Conservation (phyloP, 2,797 vertebrate species). For the Pangasius larnaudii region DNA sequence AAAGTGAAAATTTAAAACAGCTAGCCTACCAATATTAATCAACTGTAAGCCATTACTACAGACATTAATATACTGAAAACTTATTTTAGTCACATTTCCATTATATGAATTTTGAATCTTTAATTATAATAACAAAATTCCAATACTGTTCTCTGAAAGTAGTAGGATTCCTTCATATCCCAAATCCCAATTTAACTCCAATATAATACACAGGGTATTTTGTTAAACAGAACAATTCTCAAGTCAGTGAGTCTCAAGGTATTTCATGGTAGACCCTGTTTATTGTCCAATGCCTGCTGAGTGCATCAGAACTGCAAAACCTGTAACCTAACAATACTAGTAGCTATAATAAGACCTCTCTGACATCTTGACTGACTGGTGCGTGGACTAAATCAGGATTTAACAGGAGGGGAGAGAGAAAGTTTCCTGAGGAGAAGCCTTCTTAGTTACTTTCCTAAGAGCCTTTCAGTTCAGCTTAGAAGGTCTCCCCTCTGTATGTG, state of each 20-base stretch:
- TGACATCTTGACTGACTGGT: neutral
- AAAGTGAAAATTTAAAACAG: neutral
- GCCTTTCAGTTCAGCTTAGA: slow-evolving; percentile 3
- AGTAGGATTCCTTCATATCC: neutral
- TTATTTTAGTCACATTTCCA: neutral
- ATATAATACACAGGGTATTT: neutral
- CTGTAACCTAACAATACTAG: slow-evolving; percentile 1
- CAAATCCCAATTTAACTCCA: neutral
- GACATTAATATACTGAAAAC: neutral
- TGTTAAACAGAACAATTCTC: neutral
- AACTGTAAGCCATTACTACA: neutral
- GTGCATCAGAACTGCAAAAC: neutral
- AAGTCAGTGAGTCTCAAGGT: neutral
- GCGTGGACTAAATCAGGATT: neutral
- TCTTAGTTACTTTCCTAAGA: neutral
- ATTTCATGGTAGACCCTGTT: too few species aligned
- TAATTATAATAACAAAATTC: neutral
- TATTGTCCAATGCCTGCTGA: neutral
- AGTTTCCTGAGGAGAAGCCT: neutral
- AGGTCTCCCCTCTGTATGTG: neutral
- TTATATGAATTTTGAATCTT: neutral
- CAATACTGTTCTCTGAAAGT: neutral
- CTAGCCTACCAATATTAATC: neutral
- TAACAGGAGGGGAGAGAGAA: neutral
- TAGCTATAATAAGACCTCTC: neutral